phyloP scores from a whole-genome alignment of 2,113 vertebrate species.

The Struthio camelus region DNA sequence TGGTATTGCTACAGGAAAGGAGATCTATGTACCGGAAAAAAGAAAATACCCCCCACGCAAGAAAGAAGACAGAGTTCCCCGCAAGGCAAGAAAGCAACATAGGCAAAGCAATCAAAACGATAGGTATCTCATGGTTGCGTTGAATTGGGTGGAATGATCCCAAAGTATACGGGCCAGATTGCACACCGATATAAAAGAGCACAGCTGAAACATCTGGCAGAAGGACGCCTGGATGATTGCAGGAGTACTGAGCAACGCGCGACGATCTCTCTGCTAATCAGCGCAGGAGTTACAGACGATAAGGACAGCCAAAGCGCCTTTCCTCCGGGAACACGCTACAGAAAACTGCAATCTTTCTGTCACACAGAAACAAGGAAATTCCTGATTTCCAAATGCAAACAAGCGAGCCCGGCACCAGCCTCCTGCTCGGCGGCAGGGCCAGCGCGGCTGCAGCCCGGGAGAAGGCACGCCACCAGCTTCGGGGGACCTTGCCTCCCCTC shows the following conservation, averaged over 20 bases:
- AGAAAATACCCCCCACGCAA: not conserved
- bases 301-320: not conserved
- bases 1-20: not conserved
- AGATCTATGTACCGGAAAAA: fast-evolving
- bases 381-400: fast-evolving
- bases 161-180: not conserved
- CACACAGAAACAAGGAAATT: not conserved
- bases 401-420: not conserved
- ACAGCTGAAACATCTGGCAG: not conserved
- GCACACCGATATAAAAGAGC: not conserved
- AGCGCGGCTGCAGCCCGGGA: too few species aligned
- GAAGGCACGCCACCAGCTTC: not conserved
- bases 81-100: not conserved
- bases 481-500: not conserved
- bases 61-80: not conserved
- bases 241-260: not conserved
- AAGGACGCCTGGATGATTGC: not conserved
- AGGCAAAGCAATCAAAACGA: not conserved
- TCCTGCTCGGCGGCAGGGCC: too few species aligned
- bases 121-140: not conserved
- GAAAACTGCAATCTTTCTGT: not conserved
- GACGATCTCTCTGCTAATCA: not conserved
- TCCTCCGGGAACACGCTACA: not conserved
- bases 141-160: not conserved
- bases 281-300: not conserved